Conservation (phyloP, 2,888 invertebrate species). For the Crepidodera aurea region DNA sequence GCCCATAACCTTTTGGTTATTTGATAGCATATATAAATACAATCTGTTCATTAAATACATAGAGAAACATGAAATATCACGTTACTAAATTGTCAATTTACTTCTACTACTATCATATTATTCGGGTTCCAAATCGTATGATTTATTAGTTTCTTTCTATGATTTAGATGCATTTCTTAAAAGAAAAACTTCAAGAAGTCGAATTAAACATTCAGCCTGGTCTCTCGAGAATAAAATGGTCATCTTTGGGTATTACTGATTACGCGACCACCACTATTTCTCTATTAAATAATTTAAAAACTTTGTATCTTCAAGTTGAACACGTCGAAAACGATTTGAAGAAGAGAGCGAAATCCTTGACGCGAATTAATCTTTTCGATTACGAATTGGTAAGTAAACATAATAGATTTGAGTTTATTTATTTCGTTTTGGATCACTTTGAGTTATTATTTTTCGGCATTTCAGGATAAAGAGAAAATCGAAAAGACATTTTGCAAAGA, state of each 20-base stretch:
- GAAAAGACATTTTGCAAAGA: slow-evolving; percentile 61
- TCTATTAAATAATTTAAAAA: slow-evolving; percentile 68
- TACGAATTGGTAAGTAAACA: slow-evolving; percentile 42
- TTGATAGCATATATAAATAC: too few relatives aligned
- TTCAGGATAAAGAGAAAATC: slow-evolving; percentile 39
- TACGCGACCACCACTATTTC: slow-evolving; percentile 70
- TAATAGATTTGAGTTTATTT: not conserved
- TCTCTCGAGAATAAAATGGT: slow-evolving; percentile 84
- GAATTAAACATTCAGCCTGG: slow-evolving; percentile 84
- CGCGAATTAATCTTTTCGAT: slow-evolving; percentile 68
- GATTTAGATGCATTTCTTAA: slow-evolving; percentile 74
- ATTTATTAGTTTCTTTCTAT: too few relatives aligned
- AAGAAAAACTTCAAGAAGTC: slow-evolving; percentile 72
- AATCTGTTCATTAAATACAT: too few relatives aligned
- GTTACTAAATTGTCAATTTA: too few relatives aligned
- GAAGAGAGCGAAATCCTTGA: slow-evolving; percentile 66
- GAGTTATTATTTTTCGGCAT: not conserved
- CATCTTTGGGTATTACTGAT: slow-evolving; percentile 80
- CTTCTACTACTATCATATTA: too few relatives aligned
- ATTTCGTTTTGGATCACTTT: too few relatives aligned
- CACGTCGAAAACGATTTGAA: slow-evolving; percentile 73
- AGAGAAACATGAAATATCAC: too few relatives aligned
- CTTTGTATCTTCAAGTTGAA: slow-evolving; percentile 73
- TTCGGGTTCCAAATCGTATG: too few relatives aligned
- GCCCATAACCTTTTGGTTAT: too few relatives aligned